Base-by-base conservation (phyloP, 2,888 invertebrate species). In the Tipula confusa region DNA sequence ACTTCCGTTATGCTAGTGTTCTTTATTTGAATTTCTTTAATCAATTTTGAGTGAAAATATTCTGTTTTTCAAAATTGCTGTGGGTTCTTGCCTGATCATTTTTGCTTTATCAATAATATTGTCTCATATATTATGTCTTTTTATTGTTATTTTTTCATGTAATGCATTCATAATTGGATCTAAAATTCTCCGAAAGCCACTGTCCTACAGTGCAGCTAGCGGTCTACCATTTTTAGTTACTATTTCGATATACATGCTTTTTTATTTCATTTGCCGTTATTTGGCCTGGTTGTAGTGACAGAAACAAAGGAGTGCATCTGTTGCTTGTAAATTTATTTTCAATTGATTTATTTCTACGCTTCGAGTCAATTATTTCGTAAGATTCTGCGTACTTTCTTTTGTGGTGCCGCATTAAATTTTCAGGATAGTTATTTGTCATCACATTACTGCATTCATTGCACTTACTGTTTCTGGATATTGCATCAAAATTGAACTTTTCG, bases 1-100 rank as follows among this genome's bases (percentile, higher is more conserved):
- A 85, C 79, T 83, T 85, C 84, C 18, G 33, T 83, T 9, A 84
- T 83, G 15, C 83, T 84, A 36, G 84, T 13, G 11, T 84, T 85
- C n/a, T 84, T 83, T 2, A 85, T 24, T 36, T 82, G 29, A 0
- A 85, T 84, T 36, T 80, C 48, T 82, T 84, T 83, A 43, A 83
- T 84, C 85, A 18, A 84, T 80, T 84, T 85, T 85, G 36, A 85
- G 38, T 84, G 79, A 79, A 84, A 84, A 38, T 64, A 83, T 82
- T 48, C 38, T 83, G 33, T 83, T 64, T 84, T 83, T 84, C 7
- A 83, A 80, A 18, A 64, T 64, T 64, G 64, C n/a, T 64, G 48
- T 48, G 13, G 48, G 3, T 48, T 48, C 5, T 48, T 48, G 5
- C 4, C 82, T 31, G 33, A n/a, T n/a, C n/a, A n/a, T n/a, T n/a